Evolutionary conservation across 30 jellyfish, hydroid and myxozoan species (phyloP), one percentile per base, ranked within the genome.

Genomic region (Aurelia sp.): DNA sequence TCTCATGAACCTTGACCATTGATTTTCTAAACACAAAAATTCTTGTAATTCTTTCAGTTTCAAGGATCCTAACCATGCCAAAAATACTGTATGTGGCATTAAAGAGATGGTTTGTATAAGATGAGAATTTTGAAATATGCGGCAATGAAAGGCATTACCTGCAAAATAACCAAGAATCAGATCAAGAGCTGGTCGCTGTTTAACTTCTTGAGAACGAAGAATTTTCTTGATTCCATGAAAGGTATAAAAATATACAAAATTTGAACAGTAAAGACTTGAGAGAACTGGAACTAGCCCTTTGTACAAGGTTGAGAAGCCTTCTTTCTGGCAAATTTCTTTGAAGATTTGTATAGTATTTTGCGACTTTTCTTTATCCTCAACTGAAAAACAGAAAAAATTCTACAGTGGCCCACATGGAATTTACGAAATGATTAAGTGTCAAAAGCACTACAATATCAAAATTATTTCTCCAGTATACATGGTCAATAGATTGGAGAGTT

Each of bases 211-310:
- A 52, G 91, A 67, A 10, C 53, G 41, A 8, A 70, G 82, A 20
- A 85, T 20, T 55, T 93, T 80, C 87, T 94, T 94, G 82, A 94
- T 27, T 3, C 98, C 98, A 88, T 94, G 95, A 81, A 81, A 94
- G 13, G 97, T 81, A 67, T 94, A 94, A 73, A 94, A 94, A 68
- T 94, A 94, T 13, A 94, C 97, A 84, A 94, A 94, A 77, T 94
- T 94, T 52, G 98, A 94, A 83, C 98, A 94, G 75, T 94, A 94
- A 48, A 94, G 85, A 72, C 98, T 94, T 21, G 89, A 50, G 13
- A 94, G 81, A n/a, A 94, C 98, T 40, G 98, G 98, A 50, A 75
- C 83, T 11, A 94, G 90, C 5, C 98, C 98, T 62, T 97, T 70
- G 83, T 94, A 94, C 40, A 93, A 71, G 8, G 98, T 50, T 24